Evolutionary conservation across 1,140 invertebrate species (phyloP).

Genomic region (Anoplolepis gracilipes): DNA sequence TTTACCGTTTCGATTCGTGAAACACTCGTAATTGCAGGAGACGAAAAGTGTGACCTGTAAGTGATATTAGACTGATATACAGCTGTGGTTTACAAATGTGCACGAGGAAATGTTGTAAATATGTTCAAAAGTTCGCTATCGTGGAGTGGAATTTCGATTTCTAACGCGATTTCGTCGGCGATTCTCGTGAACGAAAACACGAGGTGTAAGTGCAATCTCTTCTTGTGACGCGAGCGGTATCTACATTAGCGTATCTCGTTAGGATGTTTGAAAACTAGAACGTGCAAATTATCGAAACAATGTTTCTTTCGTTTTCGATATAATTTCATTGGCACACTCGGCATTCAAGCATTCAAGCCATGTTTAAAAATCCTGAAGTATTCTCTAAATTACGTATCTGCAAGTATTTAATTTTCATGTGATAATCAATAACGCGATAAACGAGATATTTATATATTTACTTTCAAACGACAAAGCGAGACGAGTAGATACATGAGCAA

Average conservation of each 20-base stretch:
- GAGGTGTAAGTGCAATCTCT: constrained; percentile 67
- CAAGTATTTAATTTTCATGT: constrained; percentile 8
- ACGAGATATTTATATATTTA: neutral
- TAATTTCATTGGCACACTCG: constrained; percentile 18
- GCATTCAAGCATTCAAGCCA: neutral
- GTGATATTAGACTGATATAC: constrained; percentile 53
- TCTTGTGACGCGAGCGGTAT: constrained; percentile 17
- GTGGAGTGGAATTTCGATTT: constrained; percentile 5
- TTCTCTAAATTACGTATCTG: neutral
- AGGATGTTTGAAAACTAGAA: neutral
- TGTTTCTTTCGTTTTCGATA: constrained; percentile 22
- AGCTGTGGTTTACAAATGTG: constrained; percentile 30
- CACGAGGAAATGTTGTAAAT: constrained; percentile 34
- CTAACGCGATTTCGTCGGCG: neutral
- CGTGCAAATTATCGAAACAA: constrained; percentile 15
- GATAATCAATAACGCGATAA: neutral
- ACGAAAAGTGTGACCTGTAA: constrained; percentile 35
- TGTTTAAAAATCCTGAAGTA: constrained; percentile 7
- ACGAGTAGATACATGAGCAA: constrained; percentile 65
- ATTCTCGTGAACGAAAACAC: constrained; percentile 27
- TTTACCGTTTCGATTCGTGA: neutral
- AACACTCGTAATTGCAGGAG: neutral
- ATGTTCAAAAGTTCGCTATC: constrained; percentile 20
- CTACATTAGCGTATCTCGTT: constrained; percentile 21
- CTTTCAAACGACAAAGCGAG: constrained; percentile 25